Evolutionary conservation across 2,888 invertebrate species (phyloP), one percentile per base, ranked within the genome.

Genomic region (Macrostomum cliftonense): DNA sequence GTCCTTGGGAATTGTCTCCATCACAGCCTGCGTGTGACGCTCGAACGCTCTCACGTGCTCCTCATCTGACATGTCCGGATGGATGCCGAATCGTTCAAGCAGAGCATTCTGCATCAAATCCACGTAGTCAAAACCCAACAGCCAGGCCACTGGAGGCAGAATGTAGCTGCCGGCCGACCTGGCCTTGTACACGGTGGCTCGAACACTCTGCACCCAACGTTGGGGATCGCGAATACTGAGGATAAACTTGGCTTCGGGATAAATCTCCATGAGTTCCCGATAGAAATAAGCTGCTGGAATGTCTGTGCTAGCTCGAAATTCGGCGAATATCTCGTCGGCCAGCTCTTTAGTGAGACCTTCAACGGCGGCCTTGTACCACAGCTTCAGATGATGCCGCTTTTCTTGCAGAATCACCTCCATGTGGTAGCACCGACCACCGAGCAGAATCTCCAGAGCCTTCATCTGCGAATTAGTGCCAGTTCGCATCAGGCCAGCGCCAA

Each of bases 241-340:
- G 2, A 50, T 42, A 16, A 51, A 43, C 45, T 51, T 51, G 13
- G 50, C 51, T 12, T 51, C 38, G n/a, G 51, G 51, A 50, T 51
- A 51, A 45, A 51, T 14, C 7, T 43, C n/a, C 16, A 51, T 19
- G 2, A 51, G 20, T 52, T 52, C 50, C 37, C 38, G 42, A 19
- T 51, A 51, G 39, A 51, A 50, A 13, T 19, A 1, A 17, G 20
- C n/a, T 2, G 43, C 38, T 13, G 51, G 51, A 28, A 14, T 43
- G 37, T 51, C 51, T 9, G 44, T 39, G 12, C 43, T 38, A 16
- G 51, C 16, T 36, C 16, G 12, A 37, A 50, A 51, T 20, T 21
- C 36, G 11, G 2, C 20, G 12, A 50, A 38, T 14, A 50, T 51
- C 17, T n/a, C 17, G 4, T 28, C 28, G 9, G 28, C 28, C 4